Percentiles rank a stretch among this genome's conserved stretches.
Conservation (phyloP, 1,140 invertebrate genomes). For the Caenorhabditis brenneri region DNA sequence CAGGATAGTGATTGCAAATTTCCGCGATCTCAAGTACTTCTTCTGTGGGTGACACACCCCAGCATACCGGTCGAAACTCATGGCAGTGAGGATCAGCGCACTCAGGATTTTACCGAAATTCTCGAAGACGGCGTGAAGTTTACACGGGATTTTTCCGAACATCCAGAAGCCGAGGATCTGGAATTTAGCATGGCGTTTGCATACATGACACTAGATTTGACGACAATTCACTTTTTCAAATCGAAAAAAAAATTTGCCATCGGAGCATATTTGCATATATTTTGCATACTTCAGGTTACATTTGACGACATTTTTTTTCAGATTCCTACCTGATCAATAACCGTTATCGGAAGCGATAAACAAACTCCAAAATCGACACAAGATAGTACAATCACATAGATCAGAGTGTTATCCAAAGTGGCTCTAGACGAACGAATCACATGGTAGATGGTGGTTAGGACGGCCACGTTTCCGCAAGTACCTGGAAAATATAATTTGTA, state of each 20-base stretch:
- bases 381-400: conserved; percentile 68
- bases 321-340: conserved; percentile 65
- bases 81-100: conserved; percentile 68
- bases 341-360: conserved; percentile 68
- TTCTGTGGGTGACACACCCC: conserved; percentile 67
- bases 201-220: too few species aligned
- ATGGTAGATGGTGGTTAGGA: conserved; percentile 69
- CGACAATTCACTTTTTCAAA: background rate
- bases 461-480: conserved; percentile 70
- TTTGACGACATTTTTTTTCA: background rate
- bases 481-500: background rate
- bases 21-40: conserved; percentile 59
- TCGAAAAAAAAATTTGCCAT: background rate
- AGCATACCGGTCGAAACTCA: conserved; percentile 69
- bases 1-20: conserved; percentile 63
- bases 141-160: conserved; percentile 68
- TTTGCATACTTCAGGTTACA: too few species aligned
- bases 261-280: too few species aligned
- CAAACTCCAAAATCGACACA: conserved; percentile 71
- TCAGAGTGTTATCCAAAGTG: conserved; percentile 67
- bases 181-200: too few species aligned
- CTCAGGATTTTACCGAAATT: conserved; percentile 71
- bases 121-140: conserved; percentile 68
- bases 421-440: conserved; percentile 63
- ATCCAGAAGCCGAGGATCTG: conserved; percentile 71